These are phyloP conservation scores for Tryphoninae sp. DNA, from an alignment of 2,888 invertebrate genomes.

Conservation along the genomic window DNA sequence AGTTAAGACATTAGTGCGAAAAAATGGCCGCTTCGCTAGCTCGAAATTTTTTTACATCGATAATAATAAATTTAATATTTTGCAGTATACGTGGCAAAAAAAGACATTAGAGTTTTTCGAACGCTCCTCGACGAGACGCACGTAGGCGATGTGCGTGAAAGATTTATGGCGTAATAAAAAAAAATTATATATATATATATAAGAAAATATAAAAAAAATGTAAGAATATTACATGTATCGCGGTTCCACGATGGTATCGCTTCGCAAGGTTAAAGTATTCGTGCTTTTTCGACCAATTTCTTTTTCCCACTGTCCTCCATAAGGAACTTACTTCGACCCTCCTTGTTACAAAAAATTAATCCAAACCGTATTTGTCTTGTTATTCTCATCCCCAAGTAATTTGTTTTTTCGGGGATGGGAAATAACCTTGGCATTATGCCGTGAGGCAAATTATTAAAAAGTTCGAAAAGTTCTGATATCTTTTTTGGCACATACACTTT, in stretches of 20 bases:
- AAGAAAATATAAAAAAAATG: conserved; percentile 17
- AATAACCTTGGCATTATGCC: too few relatives aligned
- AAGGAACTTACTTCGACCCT: neutral
- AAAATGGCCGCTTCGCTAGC: neutral
- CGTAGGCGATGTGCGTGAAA: neutral
- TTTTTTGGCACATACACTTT: neutral
- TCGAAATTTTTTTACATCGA: neutral
- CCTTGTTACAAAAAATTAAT: too few relatives aligned
- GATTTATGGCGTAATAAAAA: too few relatives aligned
- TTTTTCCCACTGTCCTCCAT: neutral
- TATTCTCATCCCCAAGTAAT: too few relatives aligned
- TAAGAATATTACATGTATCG: too few relatives aligned
- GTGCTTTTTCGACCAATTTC: too few relatives aligned
- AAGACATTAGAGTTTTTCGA: too few relatives aligned
- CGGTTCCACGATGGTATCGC: too few relatives aligned
- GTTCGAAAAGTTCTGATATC: neutral
- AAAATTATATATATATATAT: neutral
- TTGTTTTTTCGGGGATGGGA: too few relatives aligned
- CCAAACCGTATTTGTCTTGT: too few relatives aligned
- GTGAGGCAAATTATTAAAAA: neutral
- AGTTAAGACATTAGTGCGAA: neutral
- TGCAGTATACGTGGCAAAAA: neutral
- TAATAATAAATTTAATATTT: neutral
- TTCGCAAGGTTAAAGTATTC: too few relatives aligned
- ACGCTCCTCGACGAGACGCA: neutral